Evolutionary conservation across 2,113 vertebrate species (phyloP).

Genomic region (Rhinichthys klamathensis): DNA sequence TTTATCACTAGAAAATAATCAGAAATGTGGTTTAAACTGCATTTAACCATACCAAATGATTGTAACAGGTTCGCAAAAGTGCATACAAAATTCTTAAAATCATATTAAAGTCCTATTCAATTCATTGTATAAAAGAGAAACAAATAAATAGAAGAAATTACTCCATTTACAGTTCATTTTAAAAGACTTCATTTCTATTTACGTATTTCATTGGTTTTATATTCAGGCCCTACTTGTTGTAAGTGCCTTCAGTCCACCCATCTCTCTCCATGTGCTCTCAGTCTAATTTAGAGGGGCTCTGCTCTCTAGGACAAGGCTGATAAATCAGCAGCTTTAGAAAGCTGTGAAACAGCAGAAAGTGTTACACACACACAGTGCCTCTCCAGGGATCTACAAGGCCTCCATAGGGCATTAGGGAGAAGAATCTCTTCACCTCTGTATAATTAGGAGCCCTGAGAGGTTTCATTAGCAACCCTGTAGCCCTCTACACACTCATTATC

Average conservation of each 20-base stretch:
- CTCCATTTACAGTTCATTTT: no score
- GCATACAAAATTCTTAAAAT: not conserved
- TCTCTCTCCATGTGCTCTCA: not conserved
- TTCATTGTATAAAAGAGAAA: not conserved
- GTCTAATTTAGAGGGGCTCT: conserved; percentile 23
- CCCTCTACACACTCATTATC: conserved; percentile 54
- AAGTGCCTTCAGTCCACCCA: not conserved
- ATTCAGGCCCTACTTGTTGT: not conserved
- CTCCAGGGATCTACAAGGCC: conserved; percentile 34
- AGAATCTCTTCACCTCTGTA: conserved; percentile 54
- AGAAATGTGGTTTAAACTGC: not conserved
- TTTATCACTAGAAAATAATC: not conserved
- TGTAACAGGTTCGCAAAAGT: not conserved
- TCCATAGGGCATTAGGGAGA: conserved; percentile 29
- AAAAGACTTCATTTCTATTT: no score
- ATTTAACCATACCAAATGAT: not conserved
- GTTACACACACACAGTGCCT: conserved; percentile 16
- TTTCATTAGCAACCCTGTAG: conserved; percentile 56
- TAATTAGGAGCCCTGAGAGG: conserved; percentile 67
- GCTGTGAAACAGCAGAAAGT: conserved; percentile 60
- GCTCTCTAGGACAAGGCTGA: conserved; percentile 47
- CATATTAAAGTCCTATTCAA: not conserved
- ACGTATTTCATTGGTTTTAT: not conserved
- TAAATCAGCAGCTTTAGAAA: conserved; percentile 65
- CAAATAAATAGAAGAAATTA: not conserved